Percentiles rank a stretch among this genome's conserved stretches.
Conservation (phyloP, 2,888 invertebrate genomes). For the Xestia ashworthii region DNA sequence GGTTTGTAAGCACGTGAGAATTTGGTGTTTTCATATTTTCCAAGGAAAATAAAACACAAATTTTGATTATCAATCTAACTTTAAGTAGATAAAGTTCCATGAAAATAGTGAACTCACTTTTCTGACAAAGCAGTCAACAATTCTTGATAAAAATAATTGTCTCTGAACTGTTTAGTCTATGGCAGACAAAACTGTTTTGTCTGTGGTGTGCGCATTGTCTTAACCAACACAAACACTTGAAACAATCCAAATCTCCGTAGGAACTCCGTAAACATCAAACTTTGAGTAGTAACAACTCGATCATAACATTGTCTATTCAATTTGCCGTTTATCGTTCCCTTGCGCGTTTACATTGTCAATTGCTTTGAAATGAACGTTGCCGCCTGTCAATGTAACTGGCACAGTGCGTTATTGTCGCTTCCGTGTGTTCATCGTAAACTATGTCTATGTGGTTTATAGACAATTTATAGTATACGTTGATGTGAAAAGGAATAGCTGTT, state of each 20-base stretch:
- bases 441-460: conserved; percentile 16
- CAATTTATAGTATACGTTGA: background rate
- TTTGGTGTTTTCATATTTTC: background rate
- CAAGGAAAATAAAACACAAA: background rate
- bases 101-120: background rate
- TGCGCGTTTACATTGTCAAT: conserved; percentile 55
- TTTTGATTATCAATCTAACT: background rate
- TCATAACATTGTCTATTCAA: conserved; percentile 68
- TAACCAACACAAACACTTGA: conserved; percentile 22
- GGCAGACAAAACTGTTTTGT: conserved; percentile 4
- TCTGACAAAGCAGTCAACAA: background rate
- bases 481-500: conserved; percentile 10
- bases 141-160: background rate
- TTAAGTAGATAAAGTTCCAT: background rate
- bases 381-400: conserved; percentile 56
- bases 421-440: conserved; percentile 55
- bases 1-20: background rate
- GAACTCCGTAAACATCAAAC: conserved; percentile 55
- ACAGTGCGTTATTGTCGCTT: conserved; percentile 56
- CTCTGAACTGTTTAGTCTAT: conserved; percentile 1
- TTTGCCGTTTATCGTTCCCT: conserved; percentile 62
- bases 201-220: conserved; percentile 4
- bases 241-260: conserved; percentile 50
- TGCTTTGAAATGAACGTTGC: conserved; percentile 57
- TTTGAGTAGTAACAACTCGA: conserved; percentile 51